These are phyloP conservation scores for Temnopleurus reevesii DNA, from an alignment of 53 echinoderm and acorn worm genomes.

Conservation along the genomic window DNA sequence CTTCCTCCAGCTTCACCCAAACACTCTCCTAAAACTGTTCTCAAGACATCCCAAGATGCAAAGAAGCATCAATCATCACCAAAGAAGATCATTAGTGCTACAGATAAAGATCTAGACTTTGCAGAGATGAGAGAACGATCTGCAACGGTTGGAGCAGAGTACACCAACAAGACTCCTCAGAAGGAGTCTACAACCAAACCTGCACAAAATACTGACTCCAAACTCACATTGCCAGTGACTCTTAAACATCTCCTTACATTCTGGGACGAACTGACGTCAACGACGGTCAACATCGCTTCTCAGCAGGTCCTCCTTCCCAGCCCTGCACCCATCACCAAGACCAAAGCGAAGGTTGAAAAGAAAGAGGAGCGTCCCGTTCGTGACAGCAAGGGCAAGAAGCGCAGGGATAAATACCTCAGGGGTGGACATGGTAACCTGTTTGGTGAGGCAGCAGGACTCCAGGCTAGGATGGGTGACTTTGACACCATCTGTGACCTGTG, in stretches of 20 bases:
- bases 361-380: constrained; percentile 60
- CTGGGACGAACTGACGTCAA: constrained; percentile 92
- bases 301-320: constrained; percentile 89
- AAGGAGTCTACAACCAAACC: constrained; percentile 20
- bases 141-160: constrained; percentile 78
- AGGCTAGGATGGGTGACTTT: constrained; percentile 75
- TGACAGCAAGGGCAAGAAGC: constrained; percentile 86
- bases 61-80: not conserved
- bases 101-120: constrained; percentile 40
- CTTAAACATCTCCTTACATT: constrained; percentile 86
- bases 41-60: constrained; percentile 52
- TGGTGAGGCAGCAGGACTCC: constrained; percentile 92
- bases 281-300: constrained; percentile 88
- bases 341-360: constrained; percentile 81
- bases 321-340: constrained; percentile 90
- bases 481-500: constrained; percentile 91
- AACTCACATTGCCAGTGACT: constrained; percentile 76
- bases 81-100: constrained; percentile 6
- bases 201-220: constrained; percentile 50
- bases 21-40: constrained; percentile 66
- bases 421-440: constrained; percentile 96
- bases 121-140: constrained; percentile 76
- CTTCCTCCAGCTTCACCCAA: constrained; percentile 68
- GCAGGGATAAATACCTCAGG: constrained; percentile 81
- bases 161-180: constrained; percentile 57